Evolutionary conservation across 2,113 vertebrate species (phyloP).

Genomic region (Python bivittatus): DNA sequence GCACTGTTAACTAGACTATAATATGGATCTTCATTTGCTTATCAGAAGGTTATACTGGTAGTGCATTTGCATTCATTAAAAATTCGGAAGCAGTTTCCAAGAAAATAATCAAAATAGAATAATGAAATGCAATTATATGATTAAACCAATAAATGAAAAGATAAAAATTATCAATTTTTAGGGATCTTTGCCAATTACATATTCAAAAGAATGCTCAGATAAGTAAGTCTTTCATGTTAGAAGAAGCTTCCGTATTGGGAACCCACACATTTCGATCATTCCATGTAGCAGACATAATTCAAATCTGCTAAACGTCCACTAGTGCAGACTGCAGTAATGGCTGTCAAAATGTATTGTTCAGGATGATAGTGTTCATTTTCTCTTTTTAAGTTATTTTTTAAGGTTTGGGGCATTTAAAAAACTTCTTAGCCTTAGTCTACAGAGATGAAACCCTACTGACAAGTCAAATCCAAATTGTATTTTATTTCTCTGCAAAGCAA

Average conservation of each 20-base stretch:
- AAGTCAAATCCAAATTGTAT: not conserved
- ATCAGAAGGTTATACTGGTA: not conserved
- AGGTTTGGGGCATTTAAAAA: not conserved
- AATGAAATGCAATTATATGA: not conserved
- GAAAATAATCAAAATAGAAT: not conserved
- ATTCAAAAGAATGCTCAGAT: not conserved
- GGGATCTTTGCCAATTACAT: not conserved
- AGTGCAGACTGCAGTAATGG: not conserved
- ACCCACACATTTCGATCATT: not conserved
- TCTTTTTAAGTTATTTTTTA: not conserved
- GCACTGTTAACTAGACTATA: not conserved
- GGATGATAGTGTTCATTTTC: not conserved
- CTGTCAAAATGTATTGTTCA: not conserved
- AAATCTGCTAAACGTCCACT: not conserved
- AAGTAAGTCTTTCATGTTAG: not conserved
- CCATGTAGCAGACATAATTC: not conserved
- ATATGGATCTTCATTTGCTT: not conserved
- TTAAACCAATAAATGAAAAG: not conserved
- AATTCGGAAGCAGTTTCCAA: not conserved
- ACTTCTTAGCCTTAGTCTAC: not conserved
- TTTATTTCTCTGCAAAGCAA: constrained; percentile 7
- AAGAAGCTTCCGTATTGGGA: not conserved
- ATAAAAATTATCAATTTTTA: not conserved
- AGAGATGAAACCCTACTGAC: not conserved
- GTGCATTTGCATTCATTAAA: not conserved